Percentiles rank a stretch among this genome's conserved stretches.
phyloP scores from a whole-genome alignment of 2,888 invertebrate species.

The Alviniconcha strummeri region DNA sequence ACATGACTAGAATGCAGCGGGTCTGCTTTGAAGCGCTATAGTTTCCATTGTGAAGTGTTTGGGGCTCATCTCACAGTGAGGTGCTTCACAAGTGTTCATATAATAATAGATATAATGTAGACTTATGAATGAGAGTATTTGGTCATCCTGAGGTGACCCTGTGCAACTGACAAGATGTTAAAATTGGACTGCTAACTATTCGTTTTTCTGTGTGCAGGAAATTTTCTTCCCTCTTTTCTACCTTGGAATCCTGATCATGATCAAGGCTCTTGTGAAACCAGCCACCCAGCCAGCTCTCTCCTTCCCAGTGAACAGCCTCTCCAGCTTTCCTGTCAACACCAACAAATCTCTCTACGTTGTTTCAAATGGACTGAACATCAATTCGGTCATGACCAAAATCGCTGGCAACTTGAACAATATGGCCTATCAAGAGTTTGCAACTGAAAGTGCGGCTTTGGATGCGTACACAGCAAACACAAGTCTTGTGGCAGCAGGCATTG shows the following conservation, averaged over 20 bases:
- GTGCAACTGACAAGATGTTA: background rate
- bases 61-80: too few species aligned
- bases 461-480: constrained; percentile 82
- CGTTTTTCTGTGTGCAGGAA: constrained; percentile 78
- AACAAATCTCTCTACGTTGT: constrained; percentile 52
- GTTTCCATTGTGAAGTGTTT: too few species aligned
- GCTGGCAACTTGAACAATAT: constrained; percentile 65
- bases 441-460: constrained; percentile 81
- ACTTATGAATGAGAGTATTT: background rate
- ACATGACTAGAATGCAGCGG: too few species aligned
- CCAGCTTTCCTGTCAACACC: constrained; percentile 18
- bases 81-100: too few species aligned
- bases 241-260: constrained; percentile 83
- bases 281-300: constrained; percentile 44
- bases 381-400: constrained; percentile 44
- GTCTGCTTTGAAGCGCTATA: too few species aligned
- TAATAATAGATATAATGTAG: background rate
- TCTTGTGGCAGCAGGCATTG: constrained; percentile 79
- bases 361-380: constrained; percentile 52
- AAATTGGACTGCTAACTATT: background rate
- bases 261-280: constrained; percentile 66
- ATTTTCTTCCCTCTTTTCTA: constrained; percentile 86
- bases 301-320: constrained; percentile 44
- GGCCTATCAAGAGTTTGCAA: constrained; percentile 80
- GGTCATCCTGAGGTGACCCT: constrained; percentile 2